A percentile compares a stretch with the other conserved stretches of the same genome.
Evolutionary conservation across 2,797 vertebrate species (phyloP).

Genomic region (Sebastes taczanowskii): DNA sequence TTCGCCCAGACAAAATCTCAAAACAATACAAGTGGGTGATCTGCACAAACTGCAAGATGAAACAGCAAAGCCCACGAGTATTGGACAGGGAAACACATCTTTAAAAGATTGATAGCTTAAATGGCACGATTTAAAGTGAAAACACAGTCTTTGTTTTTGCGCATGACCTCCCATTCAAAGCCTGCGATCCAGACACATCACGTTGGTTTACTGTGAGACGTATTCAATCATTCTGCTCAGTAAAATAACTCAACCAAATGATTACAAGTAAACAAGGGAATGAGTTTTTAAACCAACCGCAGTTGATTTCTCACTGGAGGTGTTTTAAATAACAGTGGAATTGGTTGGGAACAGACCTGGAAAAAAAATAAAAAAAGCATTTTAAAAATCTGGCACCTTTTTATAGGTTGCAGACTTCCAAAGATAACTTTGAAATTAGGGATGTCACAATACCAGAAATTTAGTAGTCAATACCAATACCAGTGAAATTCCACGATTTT

Average conservation of each 20-base stretch:
- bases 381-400: neutral
- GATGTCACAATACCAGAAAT: neutral
- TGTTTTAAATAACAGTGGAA: neutral
- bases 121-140: neutral
- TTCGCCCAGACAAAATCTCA: neutral
- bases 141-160: neutral
- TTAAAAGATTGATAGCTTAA: neutral
- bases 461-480: too few relatives aligned
- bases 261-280: neutral
- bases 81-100: neutral
- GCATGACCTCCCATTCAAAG: constrained; percentile 1
- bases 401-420: neutral
- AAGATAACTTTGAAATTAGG: neutral
- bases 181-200: neutral
- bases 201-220: neutral
- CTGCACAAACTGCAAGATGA: neutral
- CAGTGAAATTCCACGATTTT: too few relatives aligned
- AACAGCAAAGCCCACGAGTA: neutral
- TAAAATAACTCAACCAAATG: neutral
- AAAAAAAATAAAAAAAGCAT: neutral
- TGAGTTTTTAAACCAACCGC: neutral
- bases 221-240: neutral
- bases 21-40: neutral
- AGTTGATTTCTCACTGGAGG: neutral
- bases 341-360: neutral